phyloP scores from a whole-genome alignment of 2,888 invertebrate species.

The Spisula subtruncata region DNA sequence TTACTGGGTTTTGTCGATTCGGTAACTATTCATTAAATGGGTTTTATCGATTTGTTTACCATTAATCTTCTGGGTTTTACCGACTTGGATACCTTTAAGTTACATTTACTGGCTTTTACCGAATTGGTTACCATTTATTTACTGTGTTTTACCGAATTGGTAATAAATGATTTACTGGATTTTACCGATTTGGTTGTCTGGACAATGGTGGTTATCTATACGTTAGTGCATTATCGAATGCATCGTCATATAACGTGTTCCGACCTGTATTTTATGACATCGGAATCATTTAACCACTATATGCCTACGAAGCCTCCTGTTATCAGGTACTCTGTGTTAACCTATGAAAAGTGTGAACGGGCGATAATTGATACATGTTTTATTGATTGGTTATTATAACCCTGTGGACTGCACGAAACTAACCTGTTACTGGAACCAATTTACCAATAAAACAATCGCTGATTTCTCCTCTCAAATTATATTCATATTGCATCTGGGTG shows the following conservation, averaged over 20 bases:
- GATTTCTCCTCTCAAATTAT: not conserved
- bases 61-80: too few species aligned
- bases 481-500: not conserved
- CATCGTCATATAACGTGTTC: not conserved
- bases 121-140: too few species aligned
- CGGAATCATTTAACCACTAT: not conserved
- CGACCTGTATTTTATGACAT: not conserved
- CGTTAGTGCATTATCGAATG: too few species aligned
- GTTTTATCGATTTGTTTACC: too few species aligned
- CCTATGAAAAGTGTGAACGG: not conserved
- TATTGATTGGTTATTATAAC: constrained; percentile 22
- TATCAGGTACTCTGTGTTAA: not conserved
- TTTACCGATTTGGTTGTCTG: not conserved
- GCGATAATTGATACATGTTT: not conserved
- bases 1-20: too few species aligned
- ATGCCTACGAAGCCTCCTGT: not conserved
- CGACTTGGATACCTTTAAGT: too few species aligned
- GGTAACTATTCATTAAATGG: too few species aligned
- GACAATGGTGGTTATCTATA: not conserved
- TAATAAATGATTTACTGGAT: not conserved
- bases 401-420: not conserved
- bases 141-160: too few species aligned
- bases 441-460: not conserved
- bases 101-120: too few species aligned
- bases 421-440: not conserved